Evolutionary conservation across 1,140 invertebrate genomes (phyloP).

Genomic region (Macrobrachium rosenbergii): DNA sequence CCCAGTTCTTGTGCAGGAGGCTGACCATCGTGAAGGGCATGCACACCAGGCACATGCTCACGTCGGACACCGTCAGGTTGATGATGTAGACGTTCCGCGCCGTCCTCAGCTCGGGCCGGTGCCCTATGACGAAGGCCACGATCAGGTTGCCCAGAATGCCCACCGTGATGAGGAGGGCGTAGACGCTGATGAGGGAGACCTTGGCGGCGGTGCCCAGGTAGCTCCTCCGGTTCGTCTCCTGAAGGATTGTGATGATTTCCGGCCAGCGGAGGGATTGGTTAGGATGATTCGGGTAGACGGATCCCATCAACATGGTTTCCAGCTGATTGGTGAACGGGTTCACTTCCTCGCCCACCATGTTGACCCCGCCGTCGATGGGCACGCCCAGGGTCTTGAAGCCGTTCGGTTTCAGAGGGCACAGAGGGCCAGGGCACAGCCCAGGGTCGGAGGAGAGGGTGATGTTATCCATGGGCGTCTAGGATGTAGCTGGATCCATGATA

Average conservation of each 20-base stretch:
- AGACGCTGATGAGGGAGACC: conserved; percentile 69
- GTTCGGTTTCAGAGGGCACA: conserved; percentile 15
- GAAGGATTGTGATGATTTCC: conserved; percentile 26
- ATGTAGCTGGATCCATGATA: no score
- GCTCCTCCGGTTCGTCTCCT: conserved; percentile 41
- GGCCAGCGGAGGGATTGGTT: background rate
- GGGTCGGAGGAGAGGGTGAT: background rate
- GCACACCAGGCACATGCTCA: conserved; percentile 75
- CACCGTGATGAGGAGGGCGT: conserved; percentile 69
- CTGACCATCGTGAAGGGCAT: conserved; percentile 75
- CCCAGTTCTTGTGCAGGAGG: conserved; percentile 70
- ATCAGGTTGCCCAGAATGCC: conserved; percentile 71
- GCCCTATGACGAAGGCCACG: conserved; percentile 71
- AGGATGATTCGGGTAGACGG: background rate
- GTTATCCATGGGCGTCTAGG: conserved; percentile 2
- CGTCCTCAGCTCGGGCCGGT: conserved; percentile 72
- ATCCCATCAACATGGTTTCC: conserved; percentile 2
- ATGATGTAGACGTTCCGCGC: conserved; percentile 77
- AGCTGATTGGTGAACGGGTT: conserved; percentile 16
- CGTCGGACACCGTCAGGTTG: conserved; percentile 76
- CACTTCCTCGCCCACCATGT: background rate
- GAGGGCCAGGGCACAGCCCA: conserved; percentile 6
- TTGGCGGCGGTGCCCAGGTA: conserved; percentile 65
- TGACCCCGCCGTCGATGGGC: background rate
- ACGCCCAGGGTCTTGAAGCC: conserved; percentile 15